Evolutionary conservation across 2,888 invertebrate species (phyloP).

Genomic region (Drosophila borborema): DNA sequence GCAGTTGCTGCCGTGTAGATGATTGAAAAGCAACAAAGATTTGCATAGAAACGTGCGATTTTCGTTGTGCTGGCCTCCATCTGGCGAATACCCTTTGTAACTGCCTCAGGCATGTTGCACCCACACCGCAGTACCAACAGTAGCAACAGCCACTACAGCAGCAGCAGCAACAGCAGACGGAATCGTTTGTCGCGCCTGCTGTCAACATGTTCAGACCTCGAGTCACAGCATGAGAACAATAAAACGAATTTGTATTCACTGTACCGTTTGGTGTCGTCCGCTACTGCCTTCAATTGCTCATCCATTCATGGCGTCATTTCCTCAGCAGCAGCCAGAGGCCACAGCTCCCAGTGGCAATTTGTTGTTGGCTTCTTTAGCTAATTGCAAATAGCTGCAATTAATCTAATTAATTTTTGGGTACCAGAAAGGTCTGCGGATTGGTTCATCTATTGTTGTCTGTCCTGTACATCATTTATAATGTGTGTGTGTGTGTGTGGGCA

Average conservation of each 20-base stretch:
- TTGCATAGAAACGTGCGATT: conserved; percentile 80
- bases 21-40: conserved; percentile 76
- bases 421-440: conserved; percentile 30
- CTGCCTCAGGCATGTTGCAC: conserved; percentile 54
- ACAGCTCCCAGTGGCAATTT: conserved; percentile 60
- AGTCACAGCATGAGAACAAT: conserved; percentile 70
- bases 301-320: conserved; percentile 67
- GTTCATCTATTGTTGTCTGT: conserved; percentile 11
- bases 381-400: conserved; percentile 58
- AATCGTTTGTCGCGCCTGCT: conserved; percentile 63
- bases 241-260: conserved; percentile 33
- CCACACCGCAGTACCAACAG: conserved; percentile 36
- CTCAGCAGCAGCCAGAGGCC: conserved; percentile 33
- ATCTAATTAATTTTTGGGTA: conserved; percentile 38
- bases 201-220: conserved; percentile 70
- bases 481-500: conserved; percentile 1
- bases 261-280: conserved; percentile 21
- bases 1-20: conserved; percentile 51
- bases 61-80: conserved; percentile 62
- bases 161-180: conserved; percentile 23
- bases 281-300: conserved; percentile 66
- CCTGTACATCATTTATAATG: conserved; percentile 14
- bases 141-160: neutral
- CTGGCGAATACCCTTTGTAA: conserved; percentile 56
- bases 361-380: conserved; percentile 53